Evolutionary conservation across 2,113 vertebrate species (phyloP), one percentile per base, ranked within the genome.

Genomic region (Apteryx owenii): DNA sequence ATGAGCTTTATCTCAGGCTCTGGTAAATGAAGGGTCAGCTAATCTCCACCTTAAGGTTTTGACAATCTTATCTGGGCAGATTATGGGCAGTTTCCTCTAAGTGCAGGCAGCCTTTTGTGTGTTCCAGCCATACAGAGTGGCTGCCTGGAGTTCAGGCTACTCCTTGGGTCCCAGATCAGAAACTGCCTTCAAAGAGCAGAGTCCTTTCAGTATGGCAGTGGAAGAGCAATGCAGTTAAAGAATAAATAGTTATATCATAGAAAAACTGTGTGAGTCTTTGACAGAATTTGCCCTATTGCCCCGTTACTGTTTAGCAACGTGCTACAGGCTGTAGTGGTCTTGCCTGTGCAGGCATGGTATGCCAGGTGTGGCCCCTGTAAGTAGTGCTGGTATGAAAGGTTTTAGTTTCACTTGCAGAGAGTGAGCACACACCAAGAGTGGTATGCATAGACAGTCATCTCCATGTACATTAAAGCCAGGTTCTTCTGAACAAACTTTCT

Each of bases 281-380:
- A 31, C 4, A 48, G n/a, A 21, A 6, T 44, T 83, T 91, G 33
- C 36, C 69, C 14, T 72, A 0, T 73, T 77, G 31, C 18, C 2
- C 9, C 7, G 2, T 53, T 66, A 29, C 12, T 3, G 3, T 5
- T 78, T 19, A 71, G 51, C 80, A 83, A 2, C 4, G 4, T 42
- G 18, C 10, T 62, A 62, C 4, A 38, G 19, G 19, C 56, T 85
- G 33, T 66, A 28, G 26, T 72, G 18, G 4, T 69, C 58, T 90
- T 72, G 53, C 53, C 26, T 65, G 9, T 64, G 13, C 42, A 71
- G 53, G 48, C 8, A 1, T 25, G 29, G 14, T 54, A 4, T 40
- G 15, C 80, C 11, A 71, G 0, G 38, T 42, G 23, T 72, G 76
- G 48, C 26, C 33, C 36, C 28, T 0, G 0, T 19, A 62, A 50